Conservation (phyloP, 2,888 invertebrate genomes). For the Netelia fuscicornis region DNA sequence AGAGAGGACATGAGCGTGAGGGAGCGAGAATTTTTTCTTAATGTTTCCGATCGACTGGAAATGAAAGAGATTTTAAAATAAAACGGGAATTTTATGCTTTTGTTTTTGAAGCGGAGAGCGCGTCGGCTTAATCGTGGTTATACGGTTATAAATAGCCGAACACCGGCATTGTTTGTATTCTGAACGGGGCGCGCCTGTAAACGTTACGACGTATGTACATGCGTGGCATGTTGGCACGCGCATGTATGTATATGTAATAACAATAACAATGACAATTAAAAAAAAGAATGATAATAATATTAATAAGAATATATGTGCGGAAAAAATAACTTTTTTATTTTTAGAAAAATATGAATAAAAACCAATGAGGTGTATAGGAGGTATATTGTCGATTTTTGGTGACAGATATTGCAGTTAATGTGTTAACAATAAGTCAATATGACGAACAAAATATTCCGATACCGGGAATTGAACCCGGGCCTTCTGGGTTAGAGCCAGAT, state of each 20-base stretch:
- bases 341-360: no score
- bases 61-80: constrained; percentile 38
- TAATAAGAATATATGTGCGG: neutral
- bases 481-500: no score
- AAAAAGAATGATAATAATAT: neutral
- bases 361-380: no score
- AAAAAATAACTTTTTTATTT: no score
- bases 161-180: constrained; percentile 60
- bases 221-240: constrained; percentile 58
- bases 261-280: neutral
- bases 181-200: constrained; percentile 44
- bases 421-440: no score
- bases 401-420: no score
- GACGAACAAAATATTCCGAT: no score
- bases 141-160: constrained; percentile 64
- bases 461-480: no score
- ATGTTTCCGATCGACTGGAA: neutral
- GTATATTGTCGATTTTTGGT: no score
- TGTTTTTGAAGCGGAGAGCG: neutral
- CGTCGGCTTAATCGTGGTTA: constrained; percentile 33
- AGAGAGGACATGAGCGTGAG: no score
- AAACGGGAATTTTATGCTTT: neutral
- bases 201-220: constrained; percentile 52
- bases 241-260: constrained; percentile 1
- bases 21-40: neutral